Evolutionary conservation across 2,113 vertebrate genomes (phyloP), one percentile per base, ranked within the genome.

Genomic region (Trinectes maculatus): DNA sequence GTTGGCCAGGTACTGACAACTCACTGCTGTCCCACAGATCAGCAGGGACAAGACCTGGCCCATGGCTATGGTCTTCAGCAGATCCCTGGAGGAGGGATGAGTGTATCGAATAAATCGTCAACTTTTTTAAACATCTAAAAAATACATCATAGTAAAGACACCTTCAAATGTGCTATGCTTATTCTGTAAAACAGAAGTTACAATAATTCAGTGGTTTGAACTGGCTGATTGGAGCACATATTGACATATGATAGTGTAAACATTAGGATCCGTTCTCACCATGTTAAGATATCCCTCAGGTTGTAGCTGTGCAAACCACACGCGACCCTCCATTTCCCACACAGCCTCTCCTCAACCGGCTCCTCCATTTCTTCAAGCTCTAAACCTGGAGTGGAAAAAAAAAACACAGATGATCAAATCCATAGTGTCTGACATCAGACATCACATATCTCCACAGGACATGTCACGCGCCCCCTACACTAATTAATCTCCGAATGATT

Each of bases 21-120:
- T 94, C 75, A 98, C 93, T 3, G 95, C 97, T 0, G 96, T 99
- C 36, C 96, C 98, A 70, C 98, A 98, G 76, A 99, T 98, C 72
- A 96, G 93, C 78, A 98, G 78, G 6, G 98, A 99, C 55, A 99
- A 61, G 70, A 93, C 82, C 89, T 99, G 98, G 24, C 97, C 96
- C 91, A 99, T 89, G 31, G 83, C 16, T 1, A 99, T 5, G 0
- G 92, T 96, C 89, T 98, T 98, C 91, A 96, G 85, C 71, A 98
- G 87, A 40, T 70, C 56, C 95, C 98, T 99, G 89, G n/a, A 44
- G 6, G 43, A n/a, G n/a, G n/a, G n/a, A n/a, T n/a, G n/a, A n/a
- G n/a, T n/a, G n/a, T n/a, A n/a, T n/a, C n/a, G n/a, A n/a, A n/a
- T n/a, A n/a, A n/a, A n/a, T n/a, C n/a, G n/a, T n/a, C n/a, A n/a